Conservation (phyloP, 1,140 invertebrate genomes). For the Drosophila nebulosa region DNA sequence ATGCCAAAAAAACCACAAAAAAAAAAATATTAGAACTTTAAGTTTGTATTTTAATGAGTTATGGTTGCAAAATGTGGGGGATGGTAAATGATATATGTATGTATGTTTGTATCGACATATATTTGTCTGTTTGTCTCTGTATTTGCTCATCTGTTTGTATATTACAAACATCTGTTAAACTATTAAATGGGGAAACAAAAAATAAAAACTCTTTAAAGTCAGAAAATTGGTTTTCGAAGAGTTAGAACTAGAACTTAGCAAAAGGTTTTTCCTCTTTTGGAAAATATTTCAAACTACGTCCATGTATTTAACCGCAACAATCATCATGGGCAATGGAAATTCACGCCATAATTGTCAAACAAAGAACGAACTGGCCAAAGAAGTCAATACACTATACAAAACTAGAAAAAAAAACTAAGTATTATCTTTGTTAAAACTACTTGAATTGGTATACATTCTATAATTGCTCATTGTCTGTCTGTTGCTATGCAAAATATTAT, state of each 20-base stretch:
- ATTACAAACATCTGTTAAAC: slow-evolving; percentile 65
- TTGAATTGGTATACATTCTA: too few species aligned
- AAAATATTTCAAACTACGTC: background rate
- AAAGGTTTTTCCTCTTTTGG: slow-evolving; percentile 21
- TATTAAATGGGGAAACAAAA: slow-evolving; percentile 4
- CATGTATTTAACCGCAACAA: slow-evolving; percentile 4
- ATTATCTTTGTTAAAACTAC: too few species aligned
- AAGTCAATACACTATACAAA: slow-evolving; percentile 1
- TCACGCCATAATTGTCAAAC: slow-evolving; percentile 70
- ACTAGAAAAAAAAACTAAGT: background rate
- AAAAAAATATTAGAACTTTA: too few species aligned
- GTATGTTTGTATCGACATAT: background rate
- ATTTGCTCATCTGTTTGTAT: slow-evolving; percentile 25
- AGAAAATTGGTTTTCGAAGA: slow-evolving; percentile 4
- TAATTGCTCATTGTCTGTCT: too few species aligned
- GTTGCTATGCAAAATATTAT: too few species aligned
- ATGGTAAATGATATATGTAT: background rate
- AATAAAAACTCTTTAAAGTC: background rate
- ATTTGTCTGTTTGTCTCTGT: slow-evolving; percentile 10
- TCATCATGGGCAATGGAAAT: slow-evolving; percentile 47
- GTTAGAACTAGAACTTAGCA: slow-evolving; percentile 15
- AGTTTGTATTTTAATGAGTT: slow-evolving; percentile 26
- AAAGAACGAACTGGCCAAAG: slow-evolving; percentile 28
- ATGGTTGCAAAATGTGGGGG: background rate
- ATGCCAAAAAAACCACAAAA: slow-evolving; percentile 20